Evolutionary conservation across 1,140 invertebrate species (phyloP), one percentile per base, ranked within the genome.

Genomic region (Drosophila yakuba): DNA sequence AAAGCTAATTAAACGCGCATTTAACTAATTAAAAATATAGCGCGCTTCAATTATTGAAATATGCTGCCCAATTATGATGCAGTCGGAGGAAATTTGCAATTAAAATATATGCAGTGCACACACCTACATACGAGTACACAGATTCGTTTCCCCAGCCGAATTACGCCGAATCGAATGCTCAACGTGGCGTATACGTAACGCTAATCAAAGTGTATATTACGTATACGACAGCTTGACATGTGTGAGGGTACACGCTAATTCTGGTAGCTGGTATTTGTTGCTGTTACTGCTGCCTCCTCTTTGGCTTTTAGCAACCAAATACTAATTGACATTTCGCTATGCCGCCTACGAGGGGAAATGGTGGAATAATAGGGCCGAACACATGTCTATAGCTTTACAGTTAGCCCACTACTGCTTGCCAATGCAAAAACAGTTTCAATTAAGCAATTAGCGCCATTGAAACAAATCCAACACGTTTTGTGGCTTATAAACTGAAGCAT

Each of bases 21-120:
- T 89, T 89, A 89, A 89, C 84, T 89, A 89, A 89, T 89, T 89
- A 89, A 89, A 89, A 89, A 89, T 84, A 83, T 80, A 89, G 84
- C 84, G 73, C 52, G 66, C 84, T 74, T 89, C 84, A 89, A 89
- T 89, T 89, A 89, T 89, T 89, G 73, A 89, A 89, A 89, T 86
- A 88, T 89, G 84, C 80, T 79, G 77, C 67, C 51, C 69, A 74
- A 74, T 74, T 74, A 74, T 74, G 68, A 74, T 73, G 58, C 54
- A 74, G 69, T 74, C 10, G 14, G 64, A 66, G 64, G 25, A 69
- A 74, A 82, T 82, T 84, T 76, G 75, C 77, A 84, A 84, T 84
- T 83, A 75, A 84, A 76, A 83, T 79, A 54, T 45, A 38, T 51
- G 20, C 48, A 20, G 20, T 47, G 35, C 8, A 17, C 28, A 68